Evolutionary conservation across 2,113 vertebrate species (phyloP), one percentile per base, ranked within the genome.

Genomic region (Sphaerodactylus townsendi): DNA sequence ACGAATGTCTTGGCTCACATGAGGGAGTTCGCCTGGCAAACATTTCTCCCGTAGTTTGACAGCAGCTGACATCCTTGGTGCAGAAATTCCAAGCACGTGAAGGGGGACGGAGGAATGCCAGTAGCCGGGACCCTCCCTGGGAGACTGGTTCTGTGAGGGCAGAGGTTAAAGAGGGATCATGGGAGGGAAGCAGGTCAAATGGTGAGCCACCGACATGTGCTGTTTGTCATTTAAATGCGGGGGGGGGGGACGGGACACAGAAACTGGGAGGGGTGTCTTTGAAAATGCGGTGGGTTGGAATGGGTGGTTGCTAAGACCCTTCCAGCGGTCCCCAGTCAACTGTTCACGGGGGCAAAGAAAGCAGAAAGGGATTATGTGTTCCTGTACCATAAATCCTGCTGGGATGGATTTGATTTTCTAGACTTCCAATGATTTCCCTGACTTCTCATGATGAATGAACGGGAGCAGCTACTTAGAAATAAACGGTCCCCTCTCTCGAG

Each of bases 141-240:
- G 89, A 87, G 86, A 56, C 90, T 25, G 82, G 87, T 84, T 53
- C 70, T 76, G 88, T 94, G 95, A 95, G 92, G 90, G 76, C 56
- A 83, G 48, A 93, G 94, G 90, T 92, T 62, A 30, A 78, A 93
- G 89, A 88, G 91, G 93, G 91, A 95, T 88, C 94, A 97, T 97
- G 96, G 96, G 96, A 94, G 96, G 96, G 94, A 96, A 95, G 87
- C 96, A 95, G 92, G 96, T 97, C 91, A 97, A 97, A 96, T 97
- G 96, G 96, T 97, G 95, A 97, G 96, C 92, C 66, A 10, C 23
- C 5, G 21, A 66, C 39, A 10, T 82, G 88, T 85, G 79, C 39
- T 75, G 0, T 79, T n/a, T 81, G 86, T 87, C 0, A 15, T 46
- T 46, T 53, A 10, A 64, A 1, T 80, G 21, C 48, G 48, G 17